A percentile compares a stretch with the other conserved stretches of the same genome.
phyloP scores from a whole-genome alignment of 2,797 vertebrate species.

The Pseudocheirus occidentalis region DNA sequence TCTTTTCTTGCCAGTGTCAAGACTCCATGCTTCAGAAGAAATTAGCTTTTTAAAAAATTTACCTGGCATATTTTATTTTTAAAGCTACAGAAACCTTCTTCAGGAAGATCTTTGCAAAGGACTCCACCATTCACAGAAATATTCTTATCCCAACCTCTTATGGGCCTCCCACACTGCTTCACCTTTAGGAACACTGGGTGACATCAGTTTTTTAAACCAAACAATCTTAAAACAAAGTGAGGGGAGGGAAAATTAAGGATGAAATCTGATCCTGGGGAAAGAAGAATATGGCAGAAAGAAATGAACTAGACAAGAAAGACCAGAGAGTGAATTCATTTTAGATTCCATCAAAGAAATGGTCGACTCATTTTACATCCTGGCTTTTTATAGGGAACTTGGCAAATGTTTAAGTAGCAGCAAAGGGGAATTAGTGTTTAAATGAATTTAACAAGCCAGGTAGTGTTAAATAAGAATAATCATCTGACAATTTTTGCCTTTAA shows the following conservation, averaged over 20 bases:
- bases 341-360: background rate
- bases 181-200: slow-evolving; percentile 67
- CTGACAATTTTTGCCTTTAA: slow-evolving; percentile 12
- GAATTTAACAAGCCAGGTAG: background rate
- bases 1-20: slow-evolving; percentile 40
- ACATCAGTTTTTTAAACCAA: slow-evolving; percentile 75
- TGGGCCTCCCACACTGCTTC: slow-evolving; percentile 55
- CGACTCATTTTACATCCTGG: background rate
- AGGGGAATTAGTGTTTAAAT: slow-evolving; percentile 5
- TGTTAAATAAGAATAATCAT: background rate
- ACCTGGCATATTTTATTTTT: slow-evolving; percentile 62
- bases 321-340: slow-evolving; percentile 45
- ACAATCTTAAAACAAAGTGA: slow-evolving; percentile 70
- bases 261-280: slow-evolving; percentile 59
- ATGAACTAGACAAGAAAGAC: background rate
- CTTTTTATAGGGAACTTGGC: background rate
- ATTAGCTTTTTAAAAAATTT: slow-evolving; percentile 27
- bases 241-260: slow-evolving; percentile 60
- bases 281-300: slow-evolving; percentile 38
- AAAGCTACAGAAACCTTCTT: slow-evolving; percentile 60
- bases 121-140: background rate
- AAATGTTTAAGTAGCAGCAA: background rate
- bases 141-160: slow-evolving; percentile 61
- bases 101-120: slow-evolving; percentile 58
- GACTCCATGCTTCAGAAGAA: background rate